Base-by-base conservation (phyloP, 2,888 invertebrate species). In the Lomographa bimaculata region DNA sequence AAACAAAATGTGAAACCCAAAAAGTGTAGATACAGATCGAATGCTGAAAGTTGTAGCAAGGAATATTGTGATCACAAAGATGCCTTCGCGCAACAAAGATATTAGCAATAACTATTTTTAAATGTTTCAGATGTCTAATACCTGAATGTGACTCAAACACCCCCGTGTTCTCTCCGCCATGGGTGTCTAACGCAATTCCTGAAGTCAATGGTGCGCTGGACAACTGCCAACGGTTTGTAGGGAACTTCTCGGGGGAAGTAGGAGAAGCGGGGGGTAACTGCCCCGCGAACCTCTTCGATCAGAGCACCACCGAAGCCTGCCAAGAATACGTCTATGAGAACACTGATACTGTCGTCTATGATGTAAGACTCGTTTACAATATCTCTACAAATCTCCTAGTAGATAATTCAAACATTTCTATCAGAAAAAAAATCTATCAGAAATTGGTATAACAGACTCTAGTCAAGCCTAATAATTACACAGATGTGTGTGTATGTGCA, bases 181-280 rank as follows among this genome's bases (percentile, higher is more conserved):
- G 52, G 37, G 33, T 21, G 6, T 5, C 2, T 7, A 63, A 79
- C 28, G 90, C 91, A 0, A 71, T 87, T 2, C 91, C 91, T 0
- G 66, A 43, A 0, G 30, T 62, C 2, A 55, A 60, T 2, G 48
- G 52, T 8, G 58, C 54, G 1, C 66, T 82, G 44, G 86, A 90
- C 36, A 80, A 79, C 41, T 91, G 92, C 54, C 66, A 74, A 32
- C 81, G 91, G 1, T 91, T 12, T 16, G 28, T 16, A 0, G 68
- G 54, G 8, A 65, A 61, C 46, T 24, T 21, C 1, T 46, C 42
- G 11, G 14, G 3, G 4, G 4, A 7, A 1, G 3, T 58, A 2
- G 14, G 32, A 3, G 26, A 38, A 0, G 34, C 16, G n/a, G 11
- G 26, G 2, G 48, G 30, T 8, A 46, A 43, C n/a, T 86, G 86